A percentile compares a stretch with the other conserved stretches of the same genome.
Conservation (phyloP, 2,888 invertebrate genomes). For the Himalopsyche japonica region DNA sequence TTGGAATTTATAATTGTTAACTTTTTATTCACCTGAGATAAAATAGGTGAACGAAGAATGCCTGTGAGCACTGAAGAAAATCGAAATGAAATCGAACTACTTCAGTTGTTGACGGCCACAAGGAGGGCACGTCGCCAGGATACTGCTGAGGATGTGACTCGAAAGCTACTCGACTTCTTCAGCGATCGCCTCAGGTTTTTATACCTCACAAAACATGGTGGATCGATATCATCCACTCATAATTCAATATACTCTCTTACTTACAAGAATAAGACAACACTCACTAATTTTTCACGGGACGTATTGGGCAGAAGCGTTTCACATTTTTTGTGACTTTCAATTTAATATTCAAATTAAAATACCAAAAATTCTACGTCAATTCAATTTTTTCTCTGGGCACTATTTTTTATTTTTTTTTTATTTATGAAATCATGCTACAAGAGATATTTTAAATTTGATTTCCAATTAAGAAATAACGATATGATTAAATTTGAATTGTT, state of each 20-base stretch:
- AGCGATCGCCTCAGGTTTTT: slow-evolving; percentile 10
- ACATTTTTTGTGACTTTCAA: no score
- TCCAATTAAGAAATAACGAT: no score
- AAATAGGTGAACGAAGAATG: slow-evolving; percentile 13
- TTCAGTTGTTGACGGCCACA: slow-evolving; percentile 47
- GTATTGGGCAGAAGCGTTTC: background rate
- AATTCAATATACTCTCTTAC: slow-evolving; percentile 29
- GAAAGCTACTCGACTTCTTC: slow-evolving; percentile 31
- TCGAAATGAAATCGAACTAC: slow-evolving; percentile 58
- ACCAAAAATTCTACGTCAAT: no score
- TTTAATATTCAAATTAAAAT: no score
- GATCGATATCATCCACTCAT: slow-evolving; percentile 22
- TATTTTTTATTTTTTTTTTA: no score
- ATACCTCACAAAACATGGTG: slow-evolving; percentile 10
- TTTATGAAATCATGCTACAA: no score
- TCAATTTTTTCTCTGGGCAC: no score
- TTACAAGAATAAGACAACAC: background rate
- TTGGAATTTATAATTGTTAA: no score
- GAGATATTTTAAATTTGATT: no score
- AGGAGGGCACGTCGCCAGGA: slow-evolving; percentile 5
- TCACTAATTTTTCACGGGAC: background rate
- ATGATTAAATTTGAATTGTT: no score
- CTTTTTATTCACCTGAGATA: slow-evolving; percentile 25
- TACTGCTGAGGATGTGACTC: slow-evolving; percentile 29
- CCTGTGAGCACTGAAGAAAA: slow-evolving; percentile 55